A percentile compares a stretch with the other conserved stretches of the same genome.
Evolutionary conservation across 2,888 invertebrate genomes (phyloP).

Genomic region (Papilio gigon): DNA sequence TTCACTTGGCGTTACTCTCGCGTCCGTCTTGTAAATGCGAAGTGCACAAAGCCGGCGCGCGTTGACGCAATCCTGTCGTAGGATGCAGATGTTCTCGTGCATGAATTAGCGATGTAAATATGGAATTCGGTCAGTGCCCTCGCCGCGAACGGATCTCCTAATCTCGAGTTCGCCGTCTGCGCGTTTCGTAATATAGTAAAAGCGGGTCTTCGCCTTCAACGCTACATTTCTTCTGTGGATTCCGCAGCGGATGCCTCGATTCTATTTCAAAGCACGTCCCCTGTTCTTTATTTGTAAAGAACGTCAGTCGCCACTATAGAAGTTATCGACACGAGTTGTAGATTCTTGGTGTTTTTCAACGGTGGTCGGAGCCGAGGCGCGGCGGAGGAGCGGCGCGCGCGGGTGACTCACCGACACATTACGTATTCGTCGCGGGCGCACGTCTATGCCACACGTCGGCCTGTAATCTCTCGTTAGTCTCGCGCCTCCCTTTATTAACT

Average conservation of each 20-base stretch:
- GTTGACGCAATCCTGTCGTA: slow-evolving; percentile 59
- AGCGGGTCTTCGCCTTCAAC: slow-evolving; percentile 73
- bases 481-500: slow-evolving; percentile 79
- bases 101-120: slow-evolving; percentile 79
- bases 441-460: slow-evolving; percentile 67
- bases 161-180: slow-evolving; percentile 64
- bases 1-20: slow-evolving; percentile 64
- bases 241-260: slow-evolving; percentile 55
- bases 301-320: slow-evolving; percentile 55
- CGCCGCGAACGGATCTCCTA: slow-evolving; percentile 69
- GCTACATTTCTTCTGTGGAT: slow-evolving; percentile 57
- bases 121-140: slow-evolving; percentile 80
- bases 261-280: slow-evolving; percentile 61
- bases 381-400: slow-evolving; percentile 52
- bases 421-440: slow-evolving; percentile 68
- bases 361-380: slow-evolving; percentile 53
- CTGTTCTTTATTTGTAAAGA: slow-evolving; percentile 52
- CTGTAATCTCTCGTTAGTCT: slow-evolving; percentile 75
- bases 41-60: slow-evolving; percentile 59
- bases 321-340: slow-evolving; percentile 63
- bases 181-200: slow-evolving; percentile 71
- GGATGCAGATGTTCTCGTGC: slow-evolving; percentile 74
- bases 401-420: slow-evolving; percentile 68
- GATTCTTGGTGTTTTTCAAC: slow-evolving; percentile 62
- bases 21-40: slow-evolving; percentile 70